phyloP scores from a whole-genome alignment of 2,797 vertebrate genomes.

The Danionella dracula region DNA sequence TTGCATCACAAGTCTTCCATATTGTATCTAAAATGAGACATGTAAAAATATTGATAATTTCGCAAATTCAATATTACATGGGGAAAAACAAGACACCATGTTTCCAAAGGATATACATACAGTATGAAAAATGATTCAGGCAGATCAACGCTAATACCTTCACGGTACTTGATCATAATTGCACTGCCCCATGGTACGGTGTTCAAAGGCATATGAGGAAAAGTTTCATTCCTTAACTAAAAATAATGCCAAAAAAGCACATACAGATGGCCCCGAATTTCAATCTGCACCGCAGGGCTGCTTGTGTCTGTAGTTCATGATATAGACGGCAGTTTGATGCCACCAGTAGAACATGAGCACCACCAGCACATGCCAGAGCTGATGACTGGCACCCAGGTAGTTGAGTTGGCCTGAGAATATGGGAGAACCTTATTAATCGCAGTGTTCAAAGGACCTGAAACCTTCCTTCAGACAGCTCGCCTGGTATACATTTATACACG shows the following conservation, averaged over 20 bases:
- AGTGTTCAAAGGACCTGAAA: no score
- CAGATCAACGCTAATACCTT: neutral
- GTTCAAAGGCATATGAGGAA: conserved; percentile 24
- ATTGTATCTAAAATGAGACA: neutral
- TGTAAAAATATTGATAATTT: neutral
- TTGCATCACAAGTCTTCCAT: no score
- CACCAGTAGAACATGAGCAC: conserved; percentile 98
- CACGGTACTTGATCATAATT: conserved; percentile 10
- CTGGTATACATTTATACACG: no score
- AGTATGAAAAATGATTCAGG: conserved; percentile 12
- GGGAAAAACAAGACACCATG: no score
- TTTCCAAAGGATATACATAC: neutral
- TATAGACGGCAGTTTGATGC: conserved; percentile 89
- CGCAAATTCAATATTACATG: neutral
- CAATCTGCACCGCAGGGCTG: conserved; percentile 72
- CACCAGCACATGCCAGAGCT: conserved; percentile 94
- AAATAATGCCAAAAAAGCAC: conserved; percentile 6
- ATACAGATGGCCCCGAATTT: neutral
- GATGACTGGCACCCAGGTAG: conserved; percentile 96
- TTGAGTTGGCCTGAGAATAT: conserved; percentile 83
- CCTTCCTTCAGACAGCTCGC: no score
- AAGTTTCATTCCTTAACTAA: neutral
- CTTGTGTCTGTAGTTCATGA: conserved; percentile 91
- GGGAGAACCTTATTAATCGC: no score
- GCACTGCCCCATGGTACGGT: conserved; percentile 16